A percentile compares a stretch with the other conserved stretches of the same genome.
phyloP scores from a whole-genome alignment of 2,113 vertebrate genomes.

The Crocuta crocuta region DNA sequence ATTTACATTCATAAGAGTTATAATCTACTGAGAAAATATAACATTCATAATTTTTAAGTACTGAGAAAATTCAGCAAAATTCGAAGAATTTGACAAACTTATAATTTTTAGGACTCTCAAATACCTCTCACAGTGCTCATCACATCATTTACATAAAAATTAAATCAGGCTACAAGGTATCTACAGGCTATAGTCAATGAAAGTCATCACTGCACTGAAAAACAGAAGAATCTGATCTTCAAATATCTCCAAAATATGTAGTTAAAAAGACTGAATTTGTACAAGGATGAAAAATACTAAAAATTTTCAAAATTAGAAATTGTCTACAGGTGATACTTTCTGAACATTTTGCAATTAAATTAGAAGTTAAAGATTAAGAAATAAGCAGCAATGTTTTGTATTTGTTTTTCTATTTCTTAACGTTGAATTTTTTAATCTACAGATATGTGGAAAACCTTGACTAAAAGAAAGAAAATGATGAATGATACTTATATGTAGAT shows the following conservation, averaged over 20 bases:
- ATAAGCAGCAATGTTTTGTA: not conserved
- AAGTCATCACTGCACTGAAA: not conserved
- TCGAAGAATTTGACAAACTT: not conserved
- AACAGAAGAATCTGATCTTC: not conserved
- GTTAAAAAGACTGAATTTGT: not conserved
- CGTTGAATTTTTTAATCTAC: not conserved
- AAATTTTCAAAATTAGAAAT: not conserved
- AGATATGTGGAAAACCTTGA: not conserved
- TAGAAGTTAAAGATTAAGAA: not conserved
- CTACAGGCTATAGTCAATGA: not conserved
- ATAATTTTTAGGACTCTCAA: not conserved
- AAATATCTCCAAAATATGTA: not conserved
- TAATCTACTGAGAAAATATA: not conserved
- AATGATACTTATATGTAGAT: not conserved
- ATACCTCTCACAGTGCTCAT: not conserved
- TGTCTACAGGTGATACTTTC: not conserved
- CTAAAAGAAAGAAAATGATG: not conserved
- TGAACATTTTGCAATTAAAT: not conserved
- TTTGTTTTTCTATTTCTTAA: not conserved
- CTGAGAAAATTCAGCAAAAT: not conserved
- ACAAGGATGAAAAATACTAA: not conserved
- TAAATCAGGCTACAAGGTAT: not conserved
- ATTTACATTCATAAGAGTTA: not conserved
- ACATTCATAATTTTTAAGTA: not conserved
- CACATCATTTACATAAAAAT: not conserved